Evolutionary conservation across 1,140 invertebrate genomes (phyloP).

Genomic region (Drosophila subpulchrella): DNA sequence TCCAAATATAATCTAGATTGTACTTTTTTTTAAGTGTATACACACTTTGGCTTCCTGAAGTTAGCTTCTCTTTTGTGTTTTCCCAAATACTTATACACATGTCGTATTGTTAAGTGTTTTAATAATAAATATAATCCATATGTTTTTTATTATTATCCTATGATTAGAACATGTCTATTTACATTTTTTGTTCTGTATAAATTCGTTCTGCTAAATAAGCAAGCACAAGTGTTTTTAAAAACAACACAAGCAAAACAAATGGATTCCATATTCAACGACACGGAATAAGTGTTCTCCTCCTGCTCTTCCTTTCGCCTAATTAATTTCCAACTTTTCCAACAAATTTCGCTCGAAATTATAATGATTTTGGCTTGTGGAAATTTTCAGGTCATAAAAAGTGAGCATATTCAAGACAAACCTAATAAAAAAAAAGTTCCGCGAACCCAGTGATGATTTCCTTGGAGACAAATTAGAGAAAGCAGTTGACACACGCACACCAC

Average conservation of each 20-base stretch:
- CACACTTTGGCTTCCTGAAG: too few species aligned
- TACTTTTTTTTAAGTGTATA: too few species aligned
- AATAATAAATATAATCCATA: too few species aligned
- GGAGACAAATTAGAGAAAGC: conserved; percentile 72
- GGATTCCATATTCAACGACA: conserved; percentile 13
- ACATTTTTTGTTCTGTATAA: neutral
- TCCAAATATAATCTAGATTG: too few species aligned
- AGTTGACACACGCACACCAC: conserved; percentile 59
- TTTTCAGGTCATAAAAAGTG: conserved; percentile 38
- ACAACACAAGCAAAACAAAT: conserved; percentile 4
- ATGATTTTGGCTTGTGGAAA: conserved; percentile 25
- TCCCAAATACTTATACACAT: too few species aligned
- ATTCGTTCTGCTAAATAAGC: neutral
- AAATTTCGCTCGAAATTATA: conserved; percentile 32
- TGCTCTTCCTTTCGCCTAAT: conserved; percentile 28
- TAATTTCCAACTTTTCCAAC: conserved; percentile 37
- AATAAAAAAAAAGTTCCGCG: conserved; percentile 49
- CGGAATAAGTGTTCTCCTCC: conserved; percentile 24
- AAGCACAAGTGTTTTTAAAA: neutral
- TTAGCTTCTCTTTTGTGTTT: too few species aligned
- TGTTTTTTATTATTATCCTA: too few species aligned
- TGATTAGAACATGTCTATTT: too few species aligned
- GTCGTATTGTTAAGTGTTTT: too few species aligned
- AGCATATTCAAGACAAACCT: conserved; percentile 68
- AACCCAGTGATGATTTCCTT: conserved; percentile 71